Percentiles rank a stretch among this genome's conserved stretches.
Conservation (phyloP, 2,797 vertebrate species). For the Tragopan temminckii region DNA sequence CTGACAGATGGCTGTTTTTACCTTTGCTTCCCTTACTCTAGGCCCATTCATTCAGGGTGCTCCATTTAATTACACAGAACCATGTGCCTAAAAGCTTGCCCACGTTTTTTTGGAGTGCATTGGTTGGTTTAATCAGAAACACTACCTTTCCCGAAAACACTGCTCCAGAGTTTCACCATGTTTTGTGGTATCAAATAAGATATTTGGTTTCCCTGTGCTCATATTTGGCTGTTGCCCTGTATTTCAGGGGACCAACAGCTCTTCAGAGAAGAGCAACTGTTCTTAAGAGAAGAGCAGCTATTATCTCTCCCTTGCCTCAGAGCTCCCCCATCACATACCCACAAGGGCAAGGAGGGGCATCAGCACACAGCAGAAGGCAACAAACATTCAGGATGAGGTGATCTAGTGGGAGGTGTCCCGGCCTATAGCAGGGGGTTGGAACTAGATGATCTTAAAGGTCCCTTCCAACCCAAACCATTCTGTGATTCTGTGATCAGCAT, state of each 20-base stretch:
- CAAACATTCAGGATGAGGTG: background rate
- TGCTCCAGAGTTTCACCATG: background rate
- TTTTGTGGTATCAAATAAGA: background rate
- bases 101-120: background rate
- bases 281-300: background rate
- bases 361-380: background rate
- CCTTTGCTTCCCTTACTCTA: constrained; percentile 48
- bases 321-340: background rate
- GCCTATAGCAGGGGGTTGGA: too few relatives aligned
- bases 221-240: background rate
- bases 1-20: constrained; percentile 43
- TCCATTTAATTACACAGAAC: constrained; percentile 24
- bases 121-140: background rate
- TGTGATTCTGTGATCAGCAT: background rate
- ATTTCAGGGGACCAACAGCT: background rate
- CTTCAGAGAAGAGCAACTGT: background rate
- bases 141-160: background rate
- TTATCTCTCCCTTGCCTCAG: background rate
- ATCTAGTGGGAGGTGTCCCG: too few relatives aligned
- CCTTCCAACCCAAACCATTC: too few relatives aligned
- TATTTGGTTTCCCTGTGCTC: background rate
- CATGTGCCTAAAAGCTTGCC: background rate
- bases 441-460: too few relatives aligned
- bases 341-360: background rate
- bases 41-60: constrained; percentile 3